phyloP scores from a whole-genome alignment of 2,888 invertebrate species.

The Heliconius aoede region DNA sequence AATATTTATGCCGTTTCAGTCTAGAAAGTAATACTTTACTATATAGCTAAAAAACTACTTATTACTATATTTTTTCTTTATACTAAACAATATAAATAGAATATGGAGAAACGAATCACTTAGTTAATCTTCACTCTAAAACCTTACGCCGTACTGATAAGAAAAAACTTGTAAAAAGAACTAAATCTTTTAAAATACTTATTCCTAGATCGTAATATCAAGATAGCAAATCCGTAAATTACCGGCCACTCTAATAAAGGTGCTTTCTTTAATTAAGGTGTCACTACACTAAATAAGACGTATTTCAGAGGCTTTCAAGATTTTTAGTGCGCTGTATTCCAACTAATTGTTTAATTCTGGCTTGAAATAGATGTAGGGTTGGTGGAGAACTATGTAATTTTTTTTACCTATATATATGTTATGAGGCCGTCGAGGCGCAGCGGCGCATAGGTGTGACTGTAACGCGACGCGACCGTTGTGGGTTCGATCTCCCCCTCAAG shows the following conservation, averaged over 20 bases:
- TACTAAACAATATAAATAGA: background rate
- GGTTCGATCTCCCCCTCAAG: too few species aligned
- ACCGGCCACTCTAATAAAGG: slow-evolving; percentile 35
- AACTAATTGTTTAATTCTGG: slow-evolving; percentile 45
- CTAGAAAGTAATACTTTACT: background rate
- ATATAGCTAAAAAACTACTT: too few species aligned
- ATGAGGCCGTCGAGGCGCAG: too few species aligned
- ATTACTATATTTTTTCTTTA: too few species aligned
- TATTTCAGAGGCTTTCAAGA: slow-evolving; percentile 44
- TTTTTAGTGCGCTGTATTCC: slow-evolving; percentile 43
- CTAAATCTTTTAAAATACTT: background rate
- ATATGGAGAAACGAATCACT: background rate
- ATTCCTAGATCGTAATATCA: slow-evolving; percentile 18
- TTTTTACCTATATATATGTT: too few species aligned
- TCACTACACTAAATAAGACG: slow-evolving; percentile 44
- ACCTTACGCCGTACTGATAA: background rate
- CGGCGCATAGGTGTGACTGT: too few species aligned
- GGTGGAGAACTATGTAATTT: background rate
- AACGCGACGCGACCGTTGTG: too few species aligned
- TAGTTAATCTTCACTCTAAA: background rate
- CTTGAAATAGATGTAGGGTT: slow-evolving; percentile 33
- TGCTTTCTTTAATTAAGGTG: slow-evolving; percentile 45
- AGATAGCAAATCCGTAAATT: slow-evolving; percentile 27
- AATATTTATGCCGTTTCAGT: background rate
- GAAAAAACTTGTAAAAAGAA: background rate